Base-by-base conservation (phyloP, 2,888 invertebrate species). In the Eristalis intricaria region DNA sequence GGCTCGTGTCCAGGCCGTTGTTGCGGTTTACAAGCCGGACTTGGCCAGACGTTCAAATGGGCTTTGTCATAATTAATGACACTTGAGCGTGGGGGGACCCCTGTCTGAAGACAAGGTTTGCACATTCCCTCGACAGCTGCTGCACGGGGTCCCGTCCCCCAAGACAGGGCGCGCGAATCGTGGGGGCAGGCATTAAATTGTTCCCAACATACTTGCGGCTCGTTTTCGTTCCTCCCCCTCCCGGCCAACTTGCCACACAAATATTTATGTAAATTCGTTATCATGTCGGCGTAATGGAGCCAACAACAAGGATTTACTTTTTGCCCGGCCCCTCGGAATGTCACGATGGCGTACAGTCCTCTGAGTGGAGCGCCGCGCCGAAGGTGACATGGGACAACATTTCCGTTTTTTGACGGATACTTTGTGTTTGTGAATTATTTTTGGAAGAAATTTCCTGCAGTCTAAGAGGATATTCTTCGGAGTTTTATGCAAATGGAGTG, bases 251-350 rank as follows among this genome's bases (percentile, higher is more conserved):
- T 19, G 15, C 7, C 66, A 38, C 64, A 68, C 38, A 75, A 60
- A 76, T 76, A 70, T 71, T 64, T 77, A 77, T 74, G 81, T 29
- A 77, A 85, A 85, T 77, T 81, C 69, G 69, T 77, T 85, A 74
- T 85, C 81, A 69, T 69, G 64, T 77, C 64, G 35, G 32, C 50
- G 60, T 74, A 85, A 74, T 85, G 85, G 80, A 81, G 73, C 68
- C 73, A 77, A 65, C 58, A 81, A 69, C 76, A 77, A 74, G 76
- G 73, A 80, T 76, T 80, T 77, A 76, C 76, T 80, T 71, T 80
- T 68, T 80, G 43, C 66, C 79, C 80, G 13, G 32, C 74, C 40
- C 74, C 63, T 56, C 63, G 26, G 74, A 65, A 60, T 80, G 80
- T 43, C 68, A n/a, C 22, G 15, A 43, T 35, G 0, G 50, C 50